A percentile compares a stretch with the other conserved stretches of the same genome.
These are phyloP conservation scores for Deroplatys truncata DNA, from an alignment of 2,888 invertebrate genomes.

Conservation along the genomic window DNA sequence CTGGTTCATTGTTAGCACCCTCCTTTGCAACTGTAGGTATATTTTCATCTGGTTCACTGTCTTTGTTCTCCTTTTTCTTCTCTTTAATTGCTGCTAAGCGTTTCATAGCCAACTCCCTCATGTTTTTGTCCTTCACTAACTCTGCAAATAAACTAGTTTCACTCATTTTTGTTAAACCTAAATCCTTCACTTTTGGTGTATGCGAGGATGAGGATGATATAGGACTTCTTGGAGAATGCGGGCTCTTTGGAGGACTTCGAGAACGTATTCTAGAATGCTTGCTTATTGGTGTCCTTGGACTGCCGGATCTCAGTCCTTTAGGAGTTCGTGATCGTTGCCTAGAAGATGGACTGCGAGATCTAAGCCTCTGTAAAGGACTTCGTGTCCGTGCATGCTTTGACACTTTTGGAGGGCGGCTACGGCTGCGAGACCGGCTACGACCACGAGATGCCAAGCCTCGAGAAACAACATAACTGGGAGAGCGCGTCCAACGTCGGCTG, in stretches of 20 bases:
- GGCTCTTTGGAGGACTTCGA: slow-evolving; percentile 17
- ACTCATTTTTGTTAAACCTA: slow-evolving; percentile 65
- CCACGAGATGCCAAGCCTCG: slow-evolving; percentile 27
- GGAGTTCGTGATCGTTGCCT: slow-evolving; percentile 14
- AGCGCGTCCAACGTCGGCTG: slow-evolving; percentile 31
- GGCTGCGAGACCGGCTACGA: slow-evolving; percentile 16
- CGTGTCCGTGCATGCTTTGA: slow-evolving; percentile 33
- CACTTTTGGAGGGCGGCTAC: slow-evolving; percentile 16
- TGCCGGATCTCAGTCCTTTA: slow-evolving; percentile 32
- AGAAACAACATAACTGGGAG: slow-evolving; percentile 47
- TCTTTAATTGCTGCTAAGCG: slow-evolving; percentile 61
- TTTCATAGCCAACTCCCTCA: slow-evolving; percentile 68
- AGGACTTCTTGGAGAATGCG: slow-evolving; percentile 25
- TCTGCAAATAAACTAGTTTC: slow-evolving; percentile 88
- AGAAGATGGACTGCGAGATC: slow-evolving; percentile 14
- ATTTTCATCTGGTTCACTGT: slow-evolving; percentile 35
- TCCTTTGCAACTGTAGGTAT: slow-evolving; percentile 21
- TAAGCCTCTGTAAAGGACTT: slow-evolving; percentile 43
- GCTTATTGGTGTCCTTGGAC: slow-evolving; percentile 36
- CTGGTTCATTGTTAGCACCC: slow-evolving; percentile 26
- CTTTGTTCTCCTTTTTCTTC: slow-evolving; percentile 57
- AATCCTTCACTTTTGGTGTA: slow-evolving; percentile 20
- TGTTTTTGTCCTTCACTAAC: slow-evolving; percentile 79
- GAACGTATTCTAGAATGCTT: slow-evolving; percentile 21
- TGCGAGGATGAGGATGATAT: slow-evolving; percentile 19